Base-by-base conservation (phyloP, 2,888 invertebrate species). In the Thera obeliscata region DNA sequence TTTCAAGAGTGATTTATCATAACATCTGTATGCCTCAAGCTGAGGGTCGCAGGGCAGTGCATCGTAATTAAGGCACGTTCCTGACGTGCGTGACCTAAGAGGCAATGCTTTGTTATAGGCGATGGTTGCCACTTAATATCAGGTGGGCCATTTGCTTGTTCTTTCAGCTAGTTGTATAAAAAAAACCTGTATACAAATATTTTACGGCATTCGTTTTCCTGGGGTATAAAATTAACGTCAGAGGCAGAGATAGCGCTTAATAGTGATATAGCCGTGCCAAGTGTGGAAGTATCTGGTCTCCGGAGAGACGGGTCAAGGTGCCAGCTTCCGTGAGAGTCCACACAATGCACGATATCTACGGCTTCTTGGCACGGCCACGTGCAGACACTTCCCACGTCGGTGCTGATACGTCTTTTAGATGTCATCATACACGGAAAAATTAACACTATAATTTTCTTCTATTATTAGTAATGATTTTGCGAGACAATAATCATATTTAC, bases 331-430 rank as follows among this genome's bases (percentile, higher is more conserved):
- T 56, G 49, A 50, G 49, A 36, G 55, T 56, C 48, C 33, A 22
- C 56, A 63, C 56, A 63, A 62, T 49, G 36, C 48, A 41, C 60
- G 43, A 46, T 61, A 54, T 54, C 43, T 46, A 46, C 61, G 61
- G 43, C 55, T 55, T 61, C 46, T 61, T 61, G 55, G 61, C 61
- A 55, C 61, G 55, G 35, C n/a, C 7, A n/a, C 41, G 33, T 8
- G 46, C 46, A 41, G 38, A 3, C 9, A 55, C 36, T 52, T 22
- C 9, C 33, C 33, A 52, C 7, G 52, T 52, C 36, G 22, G 2
- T 41, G 41, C 41, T 56, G 41, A 56, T 12, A 56, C n/a, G 8
- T 55, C 43, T 1, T 9, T 8, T 46, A 46, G 2, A 9, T 46
- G 43, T 46, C 43, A 46, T 0, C 43, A 2, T 46, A 41, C 41